Conservation (phyloP, 2,113 vertebrate genomes). For the Gopherus flavomarginatus region DNA sequence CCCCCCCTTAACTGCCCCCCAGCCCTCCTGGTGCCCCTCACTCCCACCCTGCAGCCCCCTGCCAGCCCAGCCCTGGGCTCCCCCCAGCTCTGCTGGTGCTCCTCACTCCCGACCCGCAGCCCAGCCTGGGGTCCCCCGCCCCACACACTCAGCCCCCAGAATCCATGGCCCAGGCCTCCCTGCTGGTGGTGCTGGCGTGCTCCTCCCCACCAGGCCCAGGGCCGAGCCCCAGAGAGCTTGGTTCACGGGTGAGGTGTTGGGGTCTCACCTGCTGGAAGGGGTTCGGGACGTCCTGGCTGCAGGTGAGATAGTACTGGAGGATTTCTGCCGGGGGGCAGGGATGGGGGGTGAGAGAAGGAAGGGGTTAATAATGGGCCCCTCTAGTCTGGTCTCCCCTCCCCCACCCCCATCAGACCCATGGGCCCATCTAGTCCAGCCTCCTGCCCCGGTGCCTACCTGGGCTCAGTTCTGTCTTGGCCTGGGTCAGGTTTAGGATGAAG, state of each 20-base stretch:
- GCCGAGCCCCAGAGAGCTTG: background rate
- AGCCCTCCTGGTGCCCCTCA: background rate
- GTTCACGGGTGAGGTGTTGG: background rate
- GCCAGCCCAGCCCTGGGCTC: background rate
- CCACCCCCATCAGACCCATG: background rate
- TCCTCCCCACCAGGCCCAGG: background rate
- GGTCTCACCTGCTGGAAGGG: slow-evolving; percentile 90
- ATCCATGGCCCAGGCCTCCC: background rate
- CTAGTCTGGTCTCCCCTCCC: background rate
- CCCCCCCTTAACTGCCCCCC: background rate
- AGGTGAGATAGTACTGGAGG: slow-evolving; percentile 92
- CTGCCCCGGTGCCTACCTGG: slow-evolving; percentile 78
- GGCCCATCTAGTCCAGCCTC: background rate
- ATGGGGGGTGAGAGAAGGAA: background rate
- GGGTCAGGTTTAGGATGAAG: slow-evolving; percentile 89
- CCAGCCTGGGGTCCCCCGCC: background rate
- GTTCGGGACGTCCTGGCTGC: slow-evolving; percentile 85
- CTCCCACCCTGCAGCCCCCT: background rate
- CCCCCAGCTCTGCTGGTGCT: background rate
- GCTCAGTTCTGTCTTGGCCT: slow-evolving; percentile 85
- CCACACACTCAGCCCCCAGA: background rate
- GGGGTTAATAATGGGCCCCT: background rate
- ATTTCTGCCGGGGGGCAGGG: slow-evolving; percentile 79
- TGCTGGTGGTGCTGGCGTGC: background rate
- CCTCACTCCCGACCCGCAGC: background rate